Base-by-base conservation (phyloP, 1,140 invertebrate species). In the Pachypeltis micranthus region DNA sequence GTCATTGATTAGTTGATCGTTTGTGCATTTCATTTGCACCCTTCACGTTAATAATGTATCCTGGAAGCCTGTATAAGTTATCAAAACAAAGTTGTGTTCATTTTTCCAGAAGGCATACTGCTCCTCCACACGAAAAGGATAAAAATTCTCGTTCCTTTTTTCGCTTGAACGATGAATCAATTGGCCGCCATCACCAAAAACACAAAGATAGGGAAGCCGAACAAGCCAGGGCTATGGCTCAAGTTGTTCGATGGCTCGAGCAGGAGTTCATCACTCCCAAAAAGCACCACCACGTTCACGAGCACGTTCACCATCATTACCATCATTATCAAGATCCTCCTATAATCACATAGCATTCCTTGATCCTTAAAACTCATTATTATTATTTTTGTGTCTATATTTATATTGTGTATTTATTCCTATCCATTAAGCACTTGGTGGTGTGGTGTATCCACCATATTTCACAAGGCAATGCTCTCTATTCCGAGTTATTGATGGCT, bases 261-360 rank as follows among this genome's bases (percentile, higher is more conserved):
- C 75, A 78, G 55, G 80, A 82, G 64, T 76, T 79, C 66, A 73
- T 75, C 62, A 70, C 77, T 65, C 69, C 70, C 69, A 59, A 47
- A 44, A 54, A 39, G 47, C 47, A 67, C 44, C 61, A 31, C 54
- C 87, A 90, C 72, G 82, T 89, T 62, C 87, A 90, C 69, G 85
- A 89, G 71, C 87, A 90, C 68, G 85, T 88, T 67, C 87, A 90
- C 72, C 87, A 90, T 74, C 87, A 90, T 70, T 88, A 89, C 74
- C 85, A 90, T 75, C 87, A 89, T 74, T 88, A 85, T 71, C 76
- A 80, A 63, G 75, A 77, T 58, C 68, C 72, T 21, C 71, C 72
- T 24, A 68, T 75, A 24, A 68, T 75, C 44, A 72, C 74, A 26
- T 67, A 61, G 34, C 16, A 3, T 2, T 55, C n/a, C n/a, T n/a